These are phyloP conservation scores for Fabriciana adippe DNA, from an alignment of 2,888 invertebrate species.

Conservation along the genomic window DNA sequence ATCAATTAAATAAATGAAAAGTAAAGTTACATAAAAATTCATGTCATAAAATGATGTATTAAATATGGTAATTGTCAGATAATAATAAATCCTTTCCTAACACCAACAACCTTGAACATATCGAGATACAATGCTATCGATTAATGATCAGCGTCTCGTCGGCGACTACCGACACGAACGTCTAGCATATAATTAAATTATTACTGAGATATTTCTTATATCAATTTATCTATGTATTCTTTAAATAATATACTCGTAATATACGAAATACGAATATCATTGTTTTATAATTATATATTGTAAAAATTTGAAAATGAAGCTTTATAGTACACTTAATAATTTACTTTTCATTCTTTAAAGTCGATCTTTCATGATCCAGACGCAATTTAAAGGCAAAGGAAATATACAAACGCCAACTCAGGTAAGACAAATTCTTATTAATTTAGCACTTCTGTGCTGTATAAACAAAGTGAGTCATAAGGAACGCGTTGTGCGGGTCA, in stretches of 20 bases:
- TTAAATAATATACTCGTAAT: neutral
- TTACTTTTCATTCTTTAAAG: neutral
- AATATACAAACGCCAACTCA: constrained; percentile 23
- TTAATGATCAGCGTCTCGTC: neutral
- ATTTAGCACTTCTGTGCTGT: constrained; percentile 30
- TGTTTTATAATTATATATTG: too few relatives aligned
- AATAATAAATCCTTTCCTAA: constrained; percentile 13
- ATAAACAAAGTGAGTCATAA: constrained; percentile 43
- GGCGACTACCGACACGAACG: neutral
- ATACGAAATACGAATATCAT: neutral
- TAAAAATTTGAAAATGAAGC: neutral
- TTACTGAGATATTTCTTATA: neutral
- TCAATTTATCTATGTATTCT: too few relatives aligned
- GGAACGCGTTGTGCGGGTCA: constrained; percentile 57
- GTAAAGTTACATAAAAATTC: neutral
- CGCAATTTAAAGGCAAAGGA: constrained; percentile 9
- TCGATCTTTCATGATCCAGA: neutral
- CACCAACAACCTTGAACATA: constrained; percentile 7
- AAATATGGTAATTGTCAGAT: constrained; percentile 5
- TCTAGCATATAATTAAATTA: neutral
- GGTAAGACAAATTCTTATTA: constrained; percentile 27
- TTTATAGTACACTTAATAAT: neutral
- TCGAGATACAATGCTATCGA: constrained; percentile 12
- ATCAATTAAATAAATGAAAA: neutral
- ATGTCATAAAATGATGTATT: neutral